Conservation (phyloP, 1,140 invertebrate genomes). For the Eurosta solidaginis region DNA sequence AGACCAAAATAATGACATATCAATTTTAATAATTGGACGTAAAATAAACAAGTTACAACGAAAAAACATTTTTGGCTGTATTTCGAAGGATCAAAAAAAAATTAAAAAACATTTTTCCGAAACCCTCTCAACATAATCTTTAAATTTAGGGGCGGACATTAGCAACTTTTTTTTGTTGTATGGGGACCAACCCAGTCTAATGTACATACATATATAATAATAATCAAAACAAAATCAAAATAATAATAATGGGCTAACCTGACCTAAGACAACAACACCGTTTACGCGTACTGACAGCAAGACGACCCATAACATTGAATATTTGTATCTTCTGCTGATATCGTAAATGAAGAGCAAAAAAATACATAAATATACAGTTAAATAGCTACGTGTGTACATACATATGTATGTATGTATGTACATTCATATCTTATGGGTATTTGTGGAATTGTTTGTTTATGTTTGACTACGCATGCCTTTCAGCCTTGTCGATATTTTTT, state of each 20-base stretch:
- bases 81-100: no score
- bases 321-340: conserved; percentile 19
- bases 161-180: no score
- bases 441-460: conserved; percentile 14
- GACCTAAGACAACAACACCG: conserved; percentile 6
- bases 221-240: neutral
- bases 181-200: neutral
- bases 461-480: neutral
- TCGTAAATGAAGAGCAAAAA: neutral
- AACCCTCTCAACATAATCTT: no score
- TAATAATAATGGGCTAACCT: neutral
- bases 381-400: conserved; percentile 1
- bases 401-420: neutral
- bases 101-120: no score
- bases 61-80: no score
- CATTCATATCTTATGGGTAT: neutral
- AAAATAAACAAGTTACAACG: no score
- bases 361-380: neutral
- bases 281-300: no score
- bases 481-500: neutral
- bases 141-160: no score
- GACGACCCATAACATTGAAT: neutral
- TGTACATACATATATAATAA: neutral
- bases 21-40: no score
- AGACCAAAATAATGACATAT: no score